Conservation (phyloP, 1,140 invertebrate species). For the Teleogryllus occipitalis region DNA sequence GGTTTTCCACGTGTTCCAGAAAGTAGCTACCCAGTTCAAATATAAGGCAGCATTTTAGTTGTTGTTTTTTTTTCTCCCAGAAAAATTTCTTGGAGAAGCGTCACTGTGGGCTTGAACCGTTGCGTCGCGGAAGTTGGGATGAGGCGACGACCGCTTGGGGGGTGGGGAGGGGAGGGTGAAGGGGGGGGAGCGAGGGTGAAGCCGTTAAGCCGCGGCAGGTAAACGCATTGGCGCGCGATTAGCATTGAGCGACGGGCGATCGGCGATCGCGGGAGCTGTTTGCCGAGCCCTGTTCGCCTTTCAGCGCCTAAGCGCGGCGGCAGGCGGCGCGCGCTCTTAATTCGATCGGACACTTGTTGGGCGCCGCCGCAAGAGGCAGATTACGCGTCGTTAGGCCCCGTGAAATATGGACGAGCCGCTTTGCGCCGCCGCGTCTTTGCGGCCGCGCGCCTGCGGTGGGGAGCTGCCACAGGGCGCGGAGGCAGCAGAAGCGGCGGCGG, state of each 20-base stretch:
- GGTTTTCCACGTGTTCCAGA: too few relatives aligned
- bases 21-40: too few relatives aligned
- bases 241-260: neutral
- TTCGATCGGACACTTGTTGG: constrained; percentile 3
- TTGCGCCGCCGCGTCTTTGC: neutral
- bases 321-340: neutral
- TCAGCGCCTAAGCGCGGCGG: neutral
- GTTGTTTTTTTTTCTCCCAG: too few relatives aligned
- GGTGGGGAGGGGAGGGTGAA: neutral
- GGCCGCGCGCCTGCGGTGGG: too few relatives aligned
- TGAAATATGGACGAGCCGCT: neutral
- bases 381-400: neutral
- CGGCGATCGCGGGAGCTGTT: neutral
- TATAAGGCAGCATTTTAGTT: too few relatives aligned
- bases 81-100: too few relatives aligned
- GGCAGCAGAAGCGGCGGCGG: too few relatives aligned
- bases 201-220: neutral
- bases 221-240: neutral
- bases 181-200: too few relatives aligned
- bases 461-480: too few relatives aligned
- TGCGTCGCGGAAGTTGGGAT: too few relatives aligned
- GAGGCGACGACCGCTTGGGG: too few relatives aligned
- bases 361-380: neutral
- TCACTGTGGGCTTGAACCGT: too few relatives aligned
- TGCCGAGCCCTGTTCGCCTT: neutral